Conservation (phyloP, 1,140 invertebrate genomes). For the Bombyx mandarina region DNA sequence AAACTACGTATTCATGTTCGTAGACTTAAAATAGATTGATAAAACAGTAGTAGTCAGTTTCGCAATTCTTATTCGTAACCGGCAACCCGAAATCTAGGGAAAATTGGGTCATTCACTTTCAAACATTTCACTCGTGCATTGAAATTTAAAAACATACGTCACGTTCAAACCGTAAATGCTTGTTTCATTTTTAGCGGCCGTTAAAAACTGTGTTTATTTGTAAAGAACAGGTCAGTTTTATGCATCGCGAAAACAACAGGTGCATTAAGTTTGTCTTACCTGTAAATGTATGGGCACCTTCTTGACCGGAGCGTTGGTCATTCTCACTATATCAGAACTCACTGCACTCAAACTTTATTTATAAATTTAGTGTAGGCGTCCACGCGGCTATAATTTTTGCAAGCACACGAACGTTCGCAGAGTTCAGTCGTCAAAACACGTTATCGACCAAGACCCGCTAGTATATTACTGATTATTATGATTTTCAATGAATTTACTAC, state of each 20-base stretch:
- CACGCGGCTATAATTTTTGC: conserved; percentile 33
- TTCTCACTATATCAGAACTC: conserved; percentile 44
- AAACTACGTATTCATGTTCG: too few relatives aligned
- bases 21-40: too few relatives aligned
- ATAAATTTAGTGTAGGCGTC: conserved; percentile 48
- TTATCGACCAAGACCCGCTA: conserved; percentile 38
- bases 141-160: background rate
- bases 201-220: background rate
- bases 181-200: background rate
- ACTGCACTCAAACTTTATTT: conserved; percentile 54
- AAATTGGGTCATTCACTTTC: conserved; percentile 43
- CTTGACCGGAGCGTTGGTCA: conserved; percentile 79
- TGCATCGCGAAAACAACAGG: conserved; percentile 32
- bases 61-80: conserved; percentile 15
- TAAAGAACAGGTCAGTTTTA: too few relatives aligned
- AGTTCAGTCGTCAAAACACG: conserved; percentile 14
- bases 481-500: conserved; percentile 45
- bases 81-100: conserved; percentile 34
- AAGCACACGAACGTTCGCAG: conserved; percentile 15
- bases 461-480: conserved; percentile 12
- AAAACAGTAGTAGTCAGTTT: conserved; percentile 9
- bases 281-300: conserved; percentile 95
- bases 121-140: background rate
- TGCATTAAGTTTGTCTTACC: conserved; percentile 71
- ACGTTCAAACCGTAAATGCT: background rate